These are phyloP conservation scores for Vicugna pacos DNA, from an alignment of 2,113 vertebrate species.

Conservation along the genomic window DNA sequence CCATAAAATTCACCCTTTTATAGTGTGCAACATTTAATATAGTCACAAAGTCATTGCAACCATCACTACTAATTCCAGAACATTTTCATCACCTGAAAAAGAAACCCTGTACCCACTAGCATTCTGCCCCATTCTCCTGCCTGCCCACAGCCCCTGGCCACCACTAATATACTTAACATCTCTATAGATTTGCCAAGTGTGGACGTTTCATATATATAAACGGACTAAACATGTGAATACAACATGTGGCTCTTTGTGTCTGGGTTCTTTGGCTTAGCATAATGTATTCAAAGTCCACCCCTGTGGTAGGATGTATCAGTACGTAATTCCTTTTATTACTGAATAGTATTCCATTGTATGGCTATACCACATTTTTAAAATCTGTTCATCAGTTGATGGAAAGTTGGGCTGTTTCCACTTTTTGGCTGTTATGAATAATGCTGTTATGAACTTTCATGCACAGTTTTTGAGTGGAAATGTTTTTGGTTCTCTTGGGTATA, in stretches of 20 bases:
- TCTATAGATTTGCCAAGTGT: background rate
- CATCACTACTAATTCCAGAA: background rate
- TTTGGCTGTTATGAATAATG: background rate
- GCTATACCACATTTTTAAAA: background rate
- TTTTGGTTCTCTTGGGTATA: background rate
- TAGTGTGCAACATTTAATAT: background rate
- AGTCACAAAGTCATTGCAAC: background rate
- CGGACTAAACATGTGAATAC: background rate
- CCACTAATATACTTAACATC: background rate
- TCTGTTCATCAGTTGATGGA: background rate
- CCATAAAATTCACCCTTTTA: background rate
- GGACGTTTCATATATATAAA: background rate
- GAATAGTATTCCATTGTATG: no score
- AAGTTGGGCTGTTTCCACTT: background rate
- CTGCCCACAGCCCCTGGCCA: background rate
- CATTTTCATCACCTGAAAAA: background rate
- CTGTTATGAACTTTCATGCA: background rate
- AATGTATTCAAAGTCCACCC: background rate
- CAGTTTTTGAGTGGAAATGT: background rate
- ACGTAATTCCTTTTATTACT: no score
- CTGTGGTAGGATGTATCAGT: rapidly evolving
- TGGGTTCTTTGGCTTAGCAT: background rate
- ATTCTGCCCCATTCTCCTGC: background rate
- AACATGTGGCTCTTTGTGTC: background rate
- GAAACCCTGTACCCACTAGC: background rate